Evolutionary conservation across 1,140 invertebrate species (phyloP), one percentile per base, ranked within the genome.

Genomic region (Zaprionus capensis): DNA sequence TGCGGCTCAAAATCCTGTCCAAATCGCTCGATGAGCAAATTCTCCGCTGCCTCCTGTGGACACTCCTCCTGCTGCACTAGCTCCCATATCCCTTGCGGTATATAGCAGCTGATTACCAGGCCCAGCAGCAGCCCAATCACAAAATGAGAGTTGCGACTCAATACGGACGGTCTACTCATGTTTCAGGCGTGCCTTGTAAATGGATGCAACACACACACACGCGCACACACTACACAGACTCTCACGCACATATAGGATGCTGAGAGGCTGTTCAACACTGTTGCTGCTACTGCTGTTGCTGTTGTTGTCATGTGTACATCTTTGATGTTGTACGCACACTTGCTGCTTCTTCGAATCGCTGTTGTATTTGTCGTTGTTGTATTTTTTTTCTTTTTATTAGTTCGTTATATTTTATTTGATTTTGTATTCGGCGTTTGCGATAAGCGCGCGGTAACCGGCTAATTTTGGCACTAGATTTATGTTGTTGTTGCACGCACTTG

Each of bases 1-100:
- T 92, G 92, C 20, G 92, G 92, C 75, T 93, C 91, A 78, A 93
- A 92, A 46, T 92, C 91, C 74, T 93, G 88, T 38, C 91, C 91
- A 57, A 92, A 92, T 24, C 83, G 86, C 68, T 87, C 87, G 66
- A 92, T 91, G 2, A 86, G 53, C 56, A 82, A 75, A 79, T 90
- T 91, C 57, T 92, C 91, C 51, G 88, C 82, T 2, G 64, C 75
- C 66, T 92, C 78, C 67, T 92, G 91, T 1, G 91, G 91, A 38
- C 92, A 93, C 71, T 93, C 91, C 51, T 93, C 88, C 56, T 92
- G 86, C 71, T 92, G 83, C 15, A 90, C 82, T 38, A 92, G 68
- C 55, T 93, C 78, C 87, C 90, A 86, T 31, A 87, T 76, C 46
- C 80, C 69, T 79, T 92, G 71, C 41, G 92, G 92, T 51, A 93